Evolutionary conservation across 2,888 invertebrate genomes (phyloP).

Genomic region (Abrostola triplasia): DNA sequence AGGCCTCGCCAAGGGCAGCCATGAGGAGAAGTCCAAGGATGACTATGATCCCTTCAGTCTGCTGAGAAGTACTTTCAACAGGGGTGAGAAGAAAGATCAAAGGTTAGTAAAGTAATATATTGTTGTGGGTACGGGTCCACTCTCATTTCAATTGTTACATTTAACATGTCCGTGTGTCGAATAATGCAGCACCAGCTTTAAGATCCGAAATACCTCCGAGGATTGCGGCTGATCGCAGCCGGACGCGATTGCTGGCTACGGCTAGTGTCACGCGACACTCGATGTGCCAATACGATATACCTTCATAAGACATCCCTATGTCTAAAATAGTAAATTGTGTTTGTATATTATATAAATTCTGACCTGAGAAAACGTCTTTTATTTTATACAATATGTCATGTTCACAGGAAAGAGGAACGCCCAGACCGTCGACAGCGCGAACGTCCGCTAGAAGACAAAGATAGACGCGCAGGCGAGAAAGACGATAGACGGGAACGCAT

Average conservation of each 20-base stretch:
- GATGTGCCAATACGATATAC: neutral
- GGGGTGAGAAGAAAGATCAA: constrained; percentile 58
- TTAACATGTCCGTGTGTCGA: too few species aligned
- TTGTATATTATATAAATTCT: too few species aligned
- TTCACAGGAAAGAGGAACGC: constrained; percentile 64
- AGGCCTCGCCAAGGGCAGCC: constrained; percentile 39
- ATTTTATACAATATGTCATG: neutral
- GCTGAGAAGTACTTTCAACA: constrained; percentile 78
- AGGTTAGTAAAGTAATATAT: constrained; percentile 34
- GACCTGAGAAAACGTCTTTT: too few species aligned
- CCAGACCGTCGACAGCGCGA: constrained; percentile 53
- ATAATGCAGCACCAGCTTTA: too few species aligned
- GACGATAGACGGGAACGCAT: constrained; percentile 42
- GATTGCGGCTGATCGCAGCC: too few species aligned
- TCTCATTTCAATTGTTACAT: too few species aligned
- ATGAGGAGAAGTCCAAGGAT: constrained; percentile 46
- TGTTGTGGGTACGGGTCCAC: too few species aligned
- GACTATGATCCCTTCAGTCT: constrained; percentile 80
- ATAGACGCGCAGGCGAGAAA: constrained; percentile 54
- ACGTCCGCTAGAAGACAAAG: constrained; percentile 54
- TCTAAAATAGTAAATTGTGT: too few species aligned
- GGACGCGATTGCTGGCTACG: too few species aligned
- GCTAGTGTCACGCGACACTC: too few species aligned
- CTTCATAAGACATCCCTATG: neutral
- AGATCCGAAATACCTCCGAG: too few species aligned